Percentiles rank a stretch among this genome's conserved stretches.
These are phyloP conservation scores for Periophthalmus modestus DNA, from an alignment of 2,113 vertebrate genomes.

Conservation along the genomic window DNA sequence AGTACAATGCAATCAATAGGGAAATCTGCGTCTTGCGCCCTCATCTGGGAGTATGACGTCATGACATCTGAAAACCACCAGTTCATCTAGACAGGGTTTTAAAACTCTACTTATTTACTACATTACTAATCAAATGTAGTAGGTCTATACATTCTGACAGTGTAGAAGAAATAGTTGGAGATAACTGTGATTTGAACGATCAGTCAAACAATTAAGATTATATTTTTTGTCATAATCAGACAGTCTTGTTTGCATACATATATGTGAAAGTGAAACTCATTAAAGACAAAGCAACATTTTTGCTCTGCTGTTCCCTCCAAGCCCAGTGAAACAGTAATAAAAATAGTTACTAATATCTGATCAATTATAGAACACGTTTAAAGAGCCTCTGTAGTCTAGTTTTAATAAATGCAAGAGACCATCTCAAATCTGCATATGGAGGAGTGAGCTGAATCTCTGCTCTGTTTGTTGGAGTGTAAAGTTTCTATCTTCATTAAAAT, in stretches of 20 bases:
- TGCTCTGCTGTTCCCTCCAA: neutral
- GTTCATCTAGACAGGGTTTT: too few relatives aligned
- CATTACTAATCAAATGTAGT: too few relatives aligned
- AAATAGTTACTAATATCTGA: neutral
- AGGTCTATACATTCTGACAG: too few relatives aligned
- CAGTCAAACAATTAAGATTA: neutral
- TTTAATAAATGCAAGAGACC: constrained; percentile 1
- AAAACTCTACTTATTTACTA: too few relatives aligned
- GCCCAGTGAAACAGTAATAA: neutral
- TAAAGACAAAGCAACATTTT: neutral
- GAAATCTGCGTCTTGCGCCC: too few relatives aligned
- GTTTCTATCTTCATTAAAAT: constrained; percentile 67
- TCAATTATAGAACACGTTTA: neutral
- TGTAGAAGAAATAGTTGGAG: too few relatives aligned
- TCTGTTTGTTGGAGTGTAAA: constrained; percentile 44
- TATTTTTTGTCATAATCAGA: too few relatives aligned
- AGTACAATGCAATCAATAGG: too few relatives aligned
- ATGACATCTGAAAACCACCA: too few relatives aligned
- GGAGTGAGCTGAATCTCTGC: constrained; percentile 21
- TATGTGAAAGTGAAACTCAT: neutral
- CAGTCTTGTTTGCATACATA: too few relatives aligned
- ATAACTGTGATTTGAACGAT: too few relatives aligned
- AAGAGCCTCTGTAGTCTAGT: neutral
- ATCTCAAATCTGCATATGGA: constrained; percentile 10
- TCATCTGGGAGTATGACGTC: too few relatives aligned